Evolutionary conservation across 2,113 vertebrate genomes (phyloP), one percentile per base, ranked within the genome.

Genomic region (Gasterosteus nipponicus): DNA sequence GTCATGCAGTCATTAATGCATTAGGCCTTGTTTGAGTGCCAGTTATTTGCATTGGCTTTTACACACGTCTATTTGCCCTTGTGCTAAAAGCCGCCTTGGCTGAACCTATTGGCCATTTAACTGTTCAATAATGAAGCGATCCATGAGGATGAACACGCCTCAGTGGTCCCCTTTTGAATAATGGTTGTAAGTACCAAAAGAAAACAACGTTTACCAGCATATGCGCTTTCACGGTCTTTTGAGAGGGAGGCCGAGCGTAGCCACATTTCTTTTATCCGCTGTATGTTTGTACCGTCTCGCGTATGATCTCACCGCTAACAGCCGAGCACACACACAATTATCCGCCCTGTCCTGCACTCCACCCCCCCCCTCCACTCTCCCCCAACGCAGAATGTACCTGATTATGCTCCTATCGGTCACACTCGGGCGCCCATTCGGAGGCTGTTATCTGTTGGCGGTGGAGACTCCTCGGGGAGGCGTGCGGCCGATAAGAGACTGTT

Each of bases 1-100:
- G 91, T 94, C 95, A 89, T 60, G 75, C 80, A 93, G 91, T 96
- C 96, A 96, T 96, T 96, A 96, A 93, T 96, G 95, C 95, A 96
- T 96, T 95, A 95, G 91, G 75, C 81, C 92, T 81, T 76, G 47
- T 92, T 92, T 83, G 84, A 80, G 70, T 92, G 93, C 91, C 90
- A 89, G 94, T 94, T 91, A 92, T 95, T 89, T 92, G 93, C 78
- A 83, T 92, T 82, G 74, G 79, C 89, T 94, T 95, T 87, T 86
- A 77, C 91, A 35, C 80, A 26, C 61, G 86, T 90, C 90, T 86
- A 74, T 90, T 89, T 91, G 91, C 87, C 89, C 89, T 82, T 73
- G 81, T 83, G 82, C 86, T 92, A 80, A 84, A 73, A 93, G 89
- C 91, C 62, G 86, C 85, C 80, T 81, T 7, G 80, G 74, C 76